A percentile compares a stretch with the other conserved stretches of the same genome.
Evolutionary conservation across 2,888 invertebrate species (phyloP).

Genomic region (Caenorhabditis sulstoni): DNA sequence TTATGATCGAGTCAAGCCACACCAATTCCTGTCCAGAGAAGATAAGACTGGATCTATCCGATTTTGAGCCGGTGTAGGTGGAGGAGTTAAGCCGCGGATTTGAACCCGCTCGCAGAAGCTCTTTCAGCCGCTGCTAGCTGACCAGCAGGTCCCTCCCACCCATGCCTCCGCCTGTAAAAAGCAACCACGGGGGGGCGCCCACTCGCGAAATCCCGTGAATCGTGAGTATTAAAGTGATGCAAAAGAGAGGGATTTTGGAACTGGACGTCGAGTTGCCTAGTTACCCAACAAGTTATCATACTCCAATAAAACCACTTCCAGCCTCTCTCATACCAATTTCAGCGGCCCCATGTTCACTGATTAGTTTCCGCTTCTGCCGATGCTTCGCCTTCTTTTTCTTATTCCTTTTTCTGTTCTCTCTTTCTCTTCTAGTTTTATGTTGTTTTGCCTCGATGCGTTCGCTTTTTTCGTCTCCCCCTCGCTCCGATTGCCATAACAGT

Average conservation of each 20-base stretch:
- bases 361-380: conserved; percentile 47
- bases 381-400: conserved; percentile 8
- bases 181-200: conserved; percentile 26
- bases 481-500: conserved; percentile 47
- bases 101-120: conserved; percentile 11
- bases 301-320: conserved; percentile 16
- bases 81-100: conserved; percentile 43
- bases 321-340: conserved; percentile 30
- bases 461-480: not conserved
- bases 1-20: not conserved
- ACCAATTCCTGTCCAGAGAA: not conserved
- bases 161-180: not conserved
- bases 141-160: no score
- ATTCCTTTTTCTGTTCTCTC: conserved; percentile 14
- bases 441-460: conserved; percentile 27
- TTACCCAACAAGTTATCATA: conserved; percentile 8
- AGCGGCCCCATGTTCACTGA: conserved; percentile 38
- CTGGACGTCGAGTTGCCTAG: not conserved
- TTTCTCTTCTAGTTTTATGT: conserved; percentile 45
- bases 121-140: conserved; percentile 3
- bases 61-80: conserved; percentile 33
- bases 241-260: conserved; percentile 2
- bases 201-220: not conserved
- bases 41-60: conserved; percentile 16
- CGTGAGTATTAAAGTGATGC: no score